phyloP scores from a whole-genome alignment of 2,888 invertebrate species.

The Chalcis sispes region DNA sequence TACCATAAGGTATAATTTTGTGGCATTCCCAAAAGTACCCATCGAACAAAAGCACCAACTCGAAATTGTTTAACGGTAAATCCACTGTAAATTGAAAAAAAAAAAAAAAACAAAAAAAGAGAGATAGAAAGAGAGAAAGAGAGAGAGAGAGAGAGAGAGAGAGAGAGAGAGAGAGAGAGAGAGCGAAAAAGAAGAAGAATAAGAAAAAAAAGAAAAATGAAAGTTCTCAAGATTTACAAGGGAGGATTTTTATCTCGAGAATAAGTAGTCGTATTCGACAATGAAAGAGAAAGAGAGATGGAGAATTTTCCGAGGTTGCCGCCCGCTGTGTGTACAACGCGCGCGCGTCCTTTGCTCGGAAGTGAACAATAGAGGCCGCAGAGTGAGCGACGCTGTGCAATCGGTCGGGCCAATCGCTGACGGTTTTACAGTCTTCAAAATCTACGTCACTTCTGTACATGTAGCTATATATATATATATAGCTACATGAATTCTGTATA shows the following conservation, averaged over 20 bases:
- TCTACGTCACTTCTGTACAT: conserved; percentile 66
- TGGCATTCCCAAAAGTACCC: no score
- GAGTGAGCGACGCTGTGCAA: conserved; percentile 17
- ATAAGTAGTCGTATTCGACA: neutral
- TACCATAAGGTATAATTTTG: no score
- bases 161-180: no score
- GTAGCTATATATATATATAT: neutral
- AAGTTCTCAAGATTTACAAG: conserved; percentile 40
- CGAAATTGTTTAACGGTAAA: no score
- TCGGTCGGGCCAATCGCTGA: conserved; percentile 50
- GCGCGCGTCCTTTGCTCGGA: conserved; percentile 40
- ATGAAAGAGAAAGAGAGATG: conserved; percentile 46
- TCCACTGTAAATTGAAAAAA: no score
- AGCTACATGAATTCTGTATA: no score
- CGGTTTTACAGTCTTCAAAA: conserved; percentile 72
- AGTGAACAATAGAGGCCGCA: conserved; percentile 41
- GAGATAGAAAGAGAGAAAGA: no score
- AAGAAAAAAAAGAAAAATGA: neutral
- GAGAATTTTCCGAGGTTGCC: conserved; percentile 46
- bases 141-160: no score
- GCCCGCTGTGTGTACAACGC: conserved; percentile 50
- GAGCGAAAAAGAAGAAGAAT: neutral
- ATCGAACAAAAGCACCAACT: no score
- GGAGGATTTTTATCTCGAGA: conserved; percentile 28
- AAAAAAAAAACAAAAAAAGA: no score